Conservation (phyloP, 2,888 invertebrate species). For the Agrilus biguttatus region DNA sequence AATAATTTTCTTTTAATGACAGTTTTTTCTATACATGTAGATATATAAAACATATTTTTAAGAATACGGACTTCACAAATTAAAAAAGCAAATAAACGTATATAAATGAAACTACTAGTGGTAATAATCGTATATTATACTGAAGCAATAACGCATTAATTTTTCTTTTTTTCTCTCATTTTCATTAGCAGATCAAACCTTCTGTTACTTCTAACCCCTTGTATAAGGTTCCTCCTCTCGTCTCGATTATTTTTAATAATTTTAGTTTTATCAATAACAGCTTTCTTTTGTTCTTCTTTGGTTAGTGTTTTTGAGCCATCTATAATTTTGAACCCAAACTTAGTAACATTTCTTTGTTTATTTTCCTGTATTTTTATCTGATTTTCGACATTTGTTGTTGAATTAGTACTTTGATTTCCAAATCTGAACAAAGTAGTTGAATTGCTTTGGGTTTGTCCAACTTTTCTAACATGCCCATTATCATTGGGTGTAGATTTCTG, state of each 20-base stretch:
- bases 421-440: not conserved
- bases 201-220: slow-evolving; percentile 55
- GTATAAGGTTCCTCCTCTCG: slow-evolving; percentile 32
- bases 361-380: no score
- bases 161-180: slow-evolving; percentile 35
- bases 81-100: no score
- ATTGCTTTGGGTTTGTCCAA: not conserved
- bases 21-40: no score
- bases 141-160: no score
- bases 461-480: no score
- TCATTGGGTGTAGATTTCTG: no score
- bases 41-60: no score
- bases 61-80: no score
- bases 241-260: slow-evolving; percentile 10
- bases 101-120: no score
- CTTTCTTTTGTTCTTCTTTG: slow-evolving; percentile 14
- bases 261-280: slow-evolving; percentile 15
- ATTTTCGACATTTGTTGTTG: no score
- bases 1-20: no score
- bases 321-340: slow-evolving; percentile 15
- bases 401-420: not conserved
- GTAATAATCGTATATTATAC: no score
- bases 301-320: slow-evolving; percentile 1
- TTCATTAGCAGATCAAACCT: slow-evolving; percentile 61
- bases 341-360: slow-evolving; percentile 4